These are phyloP conservation scores for Sinocyclocheilus anshuiensis DNA, from an alignment of 2,113 vertebrate genomes.

Conservation along the genomic window DNA sequence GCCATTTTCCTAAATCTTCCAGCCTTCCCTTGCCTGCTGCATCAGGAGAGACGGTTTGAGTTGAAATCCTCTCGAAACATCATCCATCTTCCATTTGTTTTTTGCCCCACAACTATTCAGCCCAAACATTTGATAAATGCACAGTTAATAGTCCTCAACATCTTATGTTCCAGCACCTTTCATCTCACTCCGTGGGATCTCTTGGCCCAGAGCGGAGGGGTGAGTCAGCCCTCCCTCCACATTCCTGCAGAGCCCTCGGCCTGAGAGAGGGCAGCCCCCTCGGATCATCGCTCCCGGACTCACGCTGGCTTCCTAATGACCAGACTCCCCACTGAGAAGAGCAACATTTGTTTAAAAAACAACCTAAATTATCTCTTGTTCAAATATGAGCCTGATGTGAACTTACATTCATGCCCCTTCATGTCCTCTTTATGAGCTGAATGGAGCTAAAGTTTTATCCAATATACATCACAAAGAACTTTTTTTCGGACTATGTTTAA, in stretches of 20 bases:
- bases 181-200: conserved; percentile 28
- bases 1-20: not conserved
- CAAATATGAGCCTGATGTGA: not conserved
- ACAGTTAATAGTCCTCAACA: conserved; percentile 49
- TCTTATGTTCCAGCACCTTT: conserved; percentile 48
- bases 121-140: conserved; percentile 52
- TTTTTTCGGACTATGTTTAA: not conserved
- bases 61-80: not conserved
- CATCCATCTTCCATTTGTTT: not conserved
- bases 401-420: not conserved
- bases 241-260: conserved; percentile 21
- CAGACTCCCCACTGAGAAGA: not conserved
- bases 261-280: conserved; percentile 26
- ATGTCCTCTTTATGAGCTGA: not conserved
- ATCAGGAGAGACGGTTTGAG: conserved; percentile 47
- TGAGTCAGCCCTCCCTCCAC: conserved; percentile 14
- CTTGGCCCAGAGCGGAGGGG: conserved; percentile 35
- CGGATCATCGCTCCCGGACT: not conserved
- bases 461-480: not conserved
- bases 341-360: not conserved
- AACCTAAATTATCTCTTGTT: not conserved
- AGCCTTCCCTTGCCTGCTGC: not conserved
- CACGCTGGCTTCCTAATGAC: conserved; percentile 35
- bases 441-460: not conserved
- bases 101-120: not conserved